Base-by-base conservation (phyloP, 2,888 invertebrate genomes). In the Sipha maydis region DNA sequence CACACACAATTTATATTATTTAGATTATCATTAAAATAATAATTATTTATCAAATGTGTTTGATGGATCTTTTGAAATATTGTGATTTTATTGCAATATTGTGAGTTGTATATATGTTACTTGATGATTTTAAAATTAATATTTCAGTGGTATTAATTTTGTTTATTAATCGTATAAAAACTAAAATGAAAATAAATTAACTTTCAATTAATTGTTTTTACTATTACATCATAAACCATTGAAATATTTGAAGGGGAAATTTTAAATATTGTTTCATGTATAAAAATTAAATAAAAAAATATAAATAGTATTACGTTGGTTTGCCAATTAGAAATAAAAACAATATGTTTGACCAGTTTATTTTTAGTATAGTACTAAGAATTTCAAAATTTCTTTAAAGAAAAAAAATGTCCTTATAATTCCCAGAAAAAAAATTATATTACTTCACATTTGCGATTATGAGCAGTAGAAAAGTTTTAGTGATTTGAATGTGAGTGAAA, bases 371-470 rank as follows among this genome's bases (percentile, higher is more conserved):
- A 73, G 86, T 86, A 21, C 28, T 11, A 31, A 28, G 54, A 28
- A 73, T 86, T 86, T 80, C 25, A n/a, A 41, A 71, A 79, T 56
- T 54, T 73, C 73, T 86, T 86, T 78, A 69, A 80, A 84, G 8
- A 56, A 25, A 85, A 69, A 41, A 71, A 25, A 83, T 17, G 71
- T n/a, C 56, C 38, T 38, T n/a, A 73, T 38, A 73, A 71, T 83
- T 34, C 56, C n/a, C 3, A 1, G 19, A 84, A 71, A 69, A 69
- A 56, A 67, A 41, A 21, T 1, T 28, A 8, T 61, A 61, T 41
- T 41, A 84, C 75, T 73, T 38, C 38, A 5, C 75, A 76, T 84
- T 21, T 84, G 61, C 76, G 84, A 84, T 76, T 84, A 61, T 41
- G 61, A 76, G 76, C 61, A 61, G 75, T 76, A 61, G 83, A 71